A percentile compares a stretch with the other conserved stretches of the same genome.
phyloP scores from a whole-genome alignment of 1,140 invertebrate species.

The Phthorimaea operculella region DNA sequence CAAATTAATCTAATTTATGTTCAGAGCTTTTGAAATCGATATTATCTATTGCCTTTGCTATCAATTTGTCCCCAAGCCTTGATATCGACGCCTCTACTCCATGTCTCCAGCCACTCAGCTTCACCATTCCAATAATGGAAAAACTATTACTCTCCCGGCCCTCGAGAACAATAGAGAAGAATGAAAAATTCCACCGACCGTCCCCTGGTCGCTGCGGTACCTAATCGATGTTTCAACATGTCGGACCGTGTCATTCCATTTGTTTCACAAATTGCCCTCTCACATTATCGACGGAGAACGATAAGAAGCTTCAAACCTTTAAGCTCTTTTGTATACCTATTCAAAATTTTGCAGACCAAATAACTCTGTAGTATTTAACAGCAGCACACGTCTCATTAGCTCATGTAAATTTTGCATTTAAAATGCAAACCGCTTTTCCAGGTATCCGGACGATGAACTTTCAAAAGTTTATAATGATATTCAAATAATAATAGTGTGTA shows the following conservation, averaged over 20 bases:
- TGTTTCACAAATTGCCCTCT: slow-evolving; percentile 20
- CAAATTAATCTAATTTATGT: too few species aligned
- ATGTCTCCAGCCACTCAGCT: slow-evolving; percentile 26
- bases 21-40: too few species aligned
- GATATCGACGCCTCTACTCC: background rate
- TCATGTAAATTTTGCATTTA: background rate
- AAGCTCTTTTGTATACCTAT: too few species aligned
- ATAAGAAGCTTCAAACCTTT: background rate
- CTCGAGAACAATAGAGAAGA: slow-evolving; percentile 21
- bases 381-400: too few species aligned
- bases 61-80: too few species aligned
- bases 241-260: slow-evolving; percentile 17
- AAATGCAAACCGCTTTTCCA: slow-evolving; percentile 1
- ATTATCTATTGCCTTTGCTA: too few species aligned
- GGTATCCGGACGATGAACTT: background rate
- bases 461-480: background rate
- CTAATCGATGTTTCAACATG: slow-evolving; percentile 17
- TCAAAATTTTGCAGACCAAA: too few species aligned
- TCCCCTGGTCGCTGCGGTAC: background rate
- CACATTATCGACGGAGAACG: slow-evolving; percentile 6
- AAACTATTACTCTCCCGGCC: slow-evolving; percentile 29
- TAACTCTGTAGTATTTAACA: too few species aligned
- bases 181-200: slow-evolving; percentile 16
- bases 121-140: slow-evolving; percentile 25
- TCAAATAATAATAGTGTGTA: background rate